Conservation (phyloP, 2,113 vertebrate genomes). For the Melanerpes aurifrons region DNA sequence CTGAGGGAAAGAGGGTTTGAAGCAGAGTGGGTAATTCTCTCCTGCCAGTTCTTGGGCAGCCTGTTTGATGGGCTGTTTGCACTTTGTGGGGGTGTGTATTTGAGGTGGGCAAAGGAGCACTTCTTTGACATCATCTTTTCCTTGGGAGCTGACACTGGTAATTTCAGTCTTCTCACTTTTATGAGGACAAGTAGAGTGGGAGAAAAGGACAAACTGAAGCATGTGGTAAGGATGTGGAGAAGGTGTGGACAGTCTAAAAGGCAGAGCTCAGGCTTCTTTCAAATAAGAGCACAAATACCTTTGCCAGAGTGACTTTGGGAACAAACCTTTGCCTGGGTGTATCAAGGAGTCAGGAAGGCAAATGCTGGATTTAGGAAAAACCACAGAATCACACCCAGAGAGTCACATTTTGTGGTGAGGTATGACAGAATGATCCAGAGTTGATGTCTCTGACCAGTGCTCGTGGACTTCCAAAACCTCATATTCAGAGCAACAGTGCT, state of each 20-base stretch:
- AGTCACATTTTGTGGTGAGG: not conserved
- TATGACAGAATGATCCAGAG: not conserved
- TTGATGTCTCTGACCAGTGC: not conserved
- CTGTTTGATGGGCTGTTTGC: not conserved
- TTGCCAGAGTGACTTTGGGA: not conserved
- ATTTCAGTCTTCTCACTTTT: not conserved
- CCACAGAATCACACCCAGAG: not conserved
- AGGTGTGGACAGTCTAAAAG: not conserved
- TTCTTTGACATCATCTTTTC: not conserved
- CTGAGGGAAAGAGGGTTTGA: not conserved
- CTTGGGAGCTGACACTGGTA: not conserved
- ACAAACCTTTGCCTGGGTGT: rapidly evolving
- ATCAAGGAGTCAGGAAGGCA: not conserved
- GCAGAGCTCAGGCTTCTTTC: not conserved
- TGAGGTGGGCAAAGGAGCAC: not conserved
- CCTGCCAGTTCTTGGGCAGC: not conserved
- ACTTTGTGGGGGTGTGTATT: not conserved
- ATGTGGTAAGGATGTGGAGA: not conserved
- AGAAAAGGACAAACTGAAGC: not conserved
- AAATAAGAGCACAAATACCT: not conserved
- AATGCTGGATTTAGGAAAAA: not conserved
- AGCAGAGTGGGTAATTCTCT: not conserved
- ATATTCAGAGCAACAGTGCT: not conserved
- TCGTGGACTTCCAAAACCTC: not conserved
- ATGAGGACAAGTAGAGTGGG: not conserved